Evolutionary conservation across 2,797 vertebrate species (phyloP), one percentile per base, ranked within the genome.

Genomic region (Oophaga sylvatica): DNA sequence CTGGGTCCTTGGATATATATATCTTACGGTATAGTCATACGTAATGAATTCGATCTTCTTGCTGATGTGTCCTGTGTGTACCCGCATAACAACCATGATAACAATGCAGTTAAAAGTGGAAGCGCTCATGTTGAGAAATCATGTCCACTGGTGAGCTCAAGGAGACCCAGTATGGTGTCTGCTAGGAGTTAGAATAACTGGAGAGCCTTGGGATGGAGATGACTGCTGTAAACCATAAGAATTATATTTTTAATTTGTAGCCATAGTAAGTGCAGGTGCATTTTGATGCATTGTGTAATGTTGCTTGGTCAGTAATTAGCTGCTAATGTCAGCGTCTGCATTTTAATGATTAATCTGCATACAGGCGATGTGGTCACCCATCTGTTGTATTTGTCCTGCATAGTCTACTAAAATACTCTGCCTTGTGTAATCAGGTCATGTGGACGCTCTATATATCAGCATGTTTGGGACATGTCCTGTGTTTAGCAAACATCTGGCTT

Each of bases 281-380:
- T 26, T 2, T 16, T 56, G 75, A 77, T 77, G 75, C 22, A 26
- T 53, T 8, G 26, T 16, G 16, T 56, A 77, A 77, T 77, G 45
- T 16, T 77, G 75, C 75, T 56, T 77, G 19, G 75, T 77, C 75
- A 56, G 75, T 77, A 77, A 77, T 77, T 77, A 77, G 45, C 75
- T 56, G 75, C 75, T 77, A 77, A 77, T 77, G 75, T 56, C 75
- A 77, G 45, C 22, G 1, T 77, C 75, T 53, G 75, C 75, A 22
- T 56, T 16, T n/a, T 77, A 26, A 77, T 77, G 75, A 77, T 77
- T 77, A 56, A 77, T 77, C 16, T 77, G 75, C 75, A 53, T 77
- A 77, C 22, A 6, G 48, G 20, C 22, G 2, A 0, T 56, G 71
- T 75, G 75, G 75, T 77, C 75, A 26, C 53, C 75, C 75, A 77